These are phyloP conservation scores for Puntigrus tetrazona DNA, from an alignment of 2,113 vertebrate species.

Conservation along the genomic window DNA sequence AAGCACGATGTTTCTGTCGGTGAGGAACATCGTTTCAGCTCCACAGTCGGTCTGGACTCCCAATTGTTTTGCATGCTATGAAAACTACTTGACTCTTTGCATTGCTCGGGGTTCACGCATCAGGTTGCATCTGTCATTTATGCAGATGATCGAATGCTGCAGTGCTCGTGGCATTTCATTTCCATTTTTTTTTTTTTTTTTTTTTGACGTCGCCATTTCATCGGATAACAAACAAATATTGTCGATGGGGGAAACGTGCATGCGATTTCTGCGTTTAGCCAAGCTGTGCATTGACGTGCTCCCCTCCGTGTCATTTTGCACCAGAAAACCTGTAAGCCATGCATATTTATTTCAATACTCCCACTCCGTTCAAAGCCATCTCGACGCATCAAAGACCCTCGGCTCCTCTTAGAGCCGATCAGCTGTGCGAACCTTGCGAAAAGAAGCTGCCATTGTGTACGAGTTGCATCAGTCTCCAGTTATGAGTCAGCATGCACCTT, in stretches of 20 bases:
- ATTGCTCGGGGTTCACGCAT: background rate
- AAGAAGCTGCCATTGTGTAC: slow-evolving; percentile 42
- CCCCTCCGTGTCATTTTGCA: background rate
- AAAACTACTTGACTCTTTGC: background rate
- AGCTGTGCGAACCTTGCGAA: background rate
- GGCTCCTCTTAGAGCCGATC: background rate
- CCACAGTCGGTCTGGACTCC: slow-evolving; percentile 43
- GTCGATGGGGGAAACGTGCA: background rate
- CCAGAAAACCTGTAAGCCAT: background rate
- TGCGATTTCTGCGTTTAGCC: background rate
- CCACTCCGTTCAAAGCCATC: background rate
- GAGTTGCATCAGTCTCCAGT: slow-evolving; percentile 72
- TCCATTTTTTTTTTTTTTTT: no score
- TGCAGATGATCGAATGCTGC: background rate
- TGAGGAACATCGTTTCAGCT: slow-evolving; percentile 59
- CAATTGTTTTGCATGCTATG: background rate
- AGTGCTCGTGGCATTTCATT: background rate
- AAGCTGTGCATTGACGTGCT: background rate
- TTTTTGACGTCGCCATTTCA: background rate
- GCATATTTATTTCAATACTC: background rate
- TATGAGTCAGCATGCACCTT: slow-evolving; percentile 80
- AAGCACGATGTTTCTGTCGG: background rate
- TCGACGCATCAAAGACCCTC: background rate
- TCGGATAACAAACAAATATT: background rate
- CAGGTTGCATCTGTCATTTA: background rate